A percentile compares a stretch with the other conserved stretches of the same genome.
These are phyloP conservation scores for Caenorhabditis inopinata DNA, from an alignment of 1,140 invertebrate species.

Conservation along the genomic window DNA sequence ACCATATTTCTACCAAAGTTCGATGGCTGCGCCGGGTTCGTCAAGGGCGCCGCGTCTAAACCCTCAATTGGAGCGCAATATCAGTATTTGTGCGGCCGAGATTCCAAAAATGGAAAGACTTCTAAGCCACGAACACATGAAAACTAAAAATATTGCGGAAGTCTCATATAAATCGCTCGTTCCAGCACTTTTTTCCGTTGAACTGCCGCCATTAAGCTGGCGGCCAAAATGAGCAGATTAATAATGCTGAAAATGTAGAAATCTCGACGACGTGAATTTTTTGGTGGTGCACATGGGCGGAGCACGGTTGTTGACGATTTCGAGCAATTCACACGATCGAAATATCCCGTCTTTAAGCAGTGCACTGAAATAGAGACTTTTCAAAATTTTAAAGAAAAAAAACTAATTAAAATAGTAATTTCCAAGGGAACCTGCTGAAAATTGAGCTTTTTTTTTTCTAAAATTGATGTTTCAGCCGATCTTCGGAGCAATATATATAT, in stretches of 20 bases:
- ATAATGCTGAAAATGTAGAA: background rate
- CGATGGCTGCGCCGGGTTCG: too few species aligned
- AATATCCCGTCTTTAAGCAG: slow-evolving; percentile 10
- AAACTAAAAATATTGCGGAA: slow-evolving; percentile 6
- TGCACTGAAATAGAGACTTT: background rate
- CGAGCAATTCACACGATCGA: slow-evolving; percentile 16
- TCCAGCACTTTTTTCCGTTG: background rate
- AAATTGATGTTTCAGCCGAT: too few species aligned
- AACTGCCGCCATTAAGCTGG: background rate
- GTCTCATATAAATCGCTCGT: background rate
- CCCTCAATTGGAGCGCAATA: too few species aligned
- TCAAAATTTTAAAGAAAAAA: background rate
- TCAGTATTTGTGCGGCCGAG: too few species aligned
- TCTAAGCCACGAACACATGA: too few species aligned
- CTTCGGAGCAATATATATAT: too few species aligned
- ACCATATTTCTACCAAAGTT: too few species aligned
- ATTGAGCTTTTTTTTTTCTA: background rate
- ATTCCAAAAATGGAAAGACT: too few species aligned
- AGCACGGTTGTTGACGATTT: slow-evolving; percentile 12
- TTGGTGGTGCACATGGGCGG: background rate
- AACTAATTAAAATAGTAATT: too few species aligned
- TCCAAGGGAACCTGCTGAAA: too few species aligned
- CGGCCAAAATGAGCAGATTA: background rate
- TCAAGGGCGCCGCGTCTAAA: too few species aligned
- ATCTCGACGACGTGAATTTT: background rate